Conservation (phyloP, 2,888 invertebrate genomes). For the Conistra vaccinii region DNA sequence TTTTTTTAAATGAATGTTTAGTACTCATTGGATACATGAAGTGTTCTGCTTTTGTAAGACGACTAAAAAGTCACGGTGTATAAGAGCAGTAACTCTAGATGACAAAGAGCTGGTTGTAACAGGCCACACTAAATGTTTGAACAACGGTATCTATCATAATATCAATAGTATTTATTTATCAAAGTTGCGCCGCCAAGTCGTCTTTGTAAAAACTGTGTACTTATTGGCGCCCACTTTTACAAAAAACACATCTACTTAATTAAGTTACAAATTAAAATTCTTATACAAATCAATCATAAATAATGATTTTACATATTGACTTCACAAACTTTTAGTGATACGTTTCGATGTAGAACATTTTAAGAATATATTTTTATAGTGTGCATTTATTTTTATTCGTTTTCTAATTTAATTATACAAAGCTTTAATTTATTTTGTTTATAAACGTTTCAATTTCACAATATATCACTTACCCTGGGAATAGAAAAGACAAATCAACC, state of each 20-base stretch:
- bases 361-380: constrained; percentile 11
- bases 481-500: neutral
- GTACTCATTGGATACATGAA: too few species aligned
- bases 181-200: neutral
- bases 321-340: constrained; percentile 31
- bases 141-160: neutral
- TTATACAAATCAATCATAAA: neutral
- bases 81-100: too few species aligned
- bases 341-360: constrained; percentile 38
- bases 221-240: neutral
- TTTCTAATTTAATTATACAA: constrained; percentile 3
- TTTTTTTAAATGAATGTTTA: too few species aligned
- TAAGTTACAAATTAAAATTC: neutral
- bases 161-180: neutral
- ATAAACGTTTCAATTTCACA: constrained; percentile 14
- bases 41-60: too few species aligned
- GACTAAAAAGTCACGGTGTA: too few species aligned
- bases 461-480: neutral
- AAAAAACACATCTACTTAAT: neutral
- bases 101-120: neutral
- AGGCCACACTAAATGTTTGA: neutral
- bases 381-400: constrained; percentile 17
- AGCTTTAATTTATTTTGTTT: neutral
- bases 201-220: neutral
- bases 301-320: neutral